A percentile compares a stretch with the other conserved stretches of the same genome.
Evolutionary conservation across 2,113 vertebrate genomes (phyloP).

Genomic region (Caranx melampygus): DNA sequence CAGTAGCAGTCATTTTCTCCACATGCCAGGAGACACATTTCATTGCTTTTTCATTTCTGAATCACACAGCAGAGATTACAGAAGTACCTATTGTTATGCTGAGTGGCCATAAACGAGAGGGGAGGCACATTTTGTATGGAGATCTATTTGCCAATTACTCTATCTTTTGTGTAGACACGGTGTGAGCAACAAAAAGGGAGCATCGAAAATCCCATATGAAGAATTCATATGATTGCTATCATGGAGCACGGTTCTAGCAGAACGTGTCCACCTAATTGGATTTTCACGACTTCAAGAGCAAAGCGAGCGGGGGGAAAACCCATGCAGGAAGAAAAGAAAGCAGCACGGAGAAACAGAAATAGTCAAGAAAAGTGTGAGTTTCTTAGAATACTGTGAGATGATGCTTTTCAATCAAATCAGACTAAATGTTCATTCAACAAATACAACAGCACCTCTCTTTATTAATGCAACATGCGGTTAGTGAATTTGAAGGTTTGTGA

Average conservation of each 20-base stretch:
- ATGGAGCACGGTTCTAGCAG: conserved; percentile 54
- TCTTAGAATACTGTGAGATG: conserved; percentile 38
- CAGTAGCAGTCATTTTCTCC: conserved; percentile 37
- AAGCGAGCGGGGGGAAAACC: conserved; percentile 24
- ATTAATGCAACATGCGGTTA: conserved; percentile 19
- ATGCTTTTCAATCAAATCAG: conserved; percentile 27
- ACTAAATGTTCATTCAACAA: conserved; percentile 29
- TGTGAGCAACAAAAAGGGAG: conserved; percentile 56
- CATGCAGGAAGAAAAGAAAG: not conserved
- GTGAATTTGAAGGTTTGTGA: conserved; percentile 38
- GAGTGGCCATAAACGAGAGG: conserved; percentile 69
- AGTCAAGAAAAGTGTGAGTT: conserved; percentile 26
- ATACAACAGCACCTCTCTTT: conserved; percentile 10
- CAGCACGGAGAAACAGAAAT: conserved; percentile 16
- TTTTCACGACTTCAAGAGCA: conserved; percentile 68
- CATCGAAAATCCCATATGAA: conserved; percentile 71
- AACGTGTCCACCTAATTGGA: conserved; percentile 78
- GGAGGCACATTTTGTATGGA: conserved; percentile 59
- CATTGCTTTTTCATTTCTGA: conserved; percentile 61
- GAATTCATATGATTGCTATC: conserved; percentile 73
- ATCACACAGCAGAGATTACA: conserved; percentile 69
- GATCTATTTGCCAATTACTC: conserved; percentile 80
- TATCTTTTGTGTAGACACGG: conserved; percentile 69
- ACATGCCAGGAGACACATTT: conserved; percentile 63
- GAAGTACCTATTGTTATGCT: conserved; percentile 69